These are phyloP conservation scores for Microtus pennsylvanicus DNA, from an alignment of 2,113 vertebrate species.

Conservation along the genomic window DNA sequence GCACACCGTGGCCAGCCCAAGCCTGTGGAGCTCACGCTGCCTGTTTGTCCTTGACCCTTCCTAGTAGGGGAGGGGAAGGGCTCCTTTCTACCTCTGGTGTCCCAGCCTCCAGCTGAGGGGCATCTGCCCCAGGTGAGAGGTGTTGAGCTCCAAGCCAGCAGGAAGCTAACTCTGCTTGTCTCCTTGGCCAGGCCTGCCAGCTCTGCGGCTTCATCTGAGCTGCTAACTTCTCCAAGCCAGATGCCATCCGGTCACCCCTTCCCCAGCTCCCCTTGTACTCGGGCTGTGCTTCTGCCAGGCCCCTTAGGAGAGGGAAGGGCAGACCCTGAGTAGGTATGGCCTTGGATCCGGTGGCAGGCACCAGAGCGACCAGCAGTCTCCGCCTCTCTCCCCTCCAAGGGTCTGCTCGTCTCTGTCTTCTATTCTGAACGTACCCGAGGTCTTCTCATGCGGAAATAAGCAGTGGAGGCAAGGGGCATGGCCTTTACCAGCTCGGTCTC, in stretches of 20 bases:
- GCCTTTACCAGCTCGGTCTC: background rate
- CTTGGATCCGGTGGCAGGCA: background rate
- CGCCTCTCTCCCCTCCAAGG: background rate
- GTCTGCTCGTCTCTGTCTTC: background rate
- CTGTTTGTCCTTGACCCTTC: constrained; percentile 52
- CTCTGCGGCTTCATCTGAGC: background rate
- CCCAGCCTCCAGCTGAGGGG: constrained; percentile 35
- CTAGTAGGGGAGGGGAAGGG: constrained; percentile 40
- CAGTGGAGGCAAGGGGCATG: background rate
- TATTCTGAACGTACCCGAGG: background rate
- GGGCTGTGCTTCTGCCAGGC: background rate
- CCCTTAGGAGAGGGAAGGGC: background rate
- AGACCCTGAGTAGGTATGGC: fast-evolving
- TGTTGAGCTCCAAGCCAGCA: constrained; percentile 21
- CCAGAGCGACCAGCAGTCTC: background rate
- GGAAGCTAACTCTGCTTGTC: background rate
- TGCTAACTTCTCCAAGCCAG: background rate
- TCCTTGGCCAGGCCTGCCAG: background rate
- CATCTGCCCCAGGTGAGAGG: constrained; percentile 4
- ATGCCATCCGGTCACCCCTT: background rate
- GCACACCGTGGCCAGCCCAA: background rate
- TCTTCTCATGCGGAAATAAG: background rate
- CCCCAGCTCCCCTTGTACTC: background rate
- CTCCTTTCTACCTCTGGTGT: constrained; percentile 76
- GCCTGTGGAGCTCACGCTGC: constrained; percentile 47